Base-by-base conservation (phyloP, 2,797 vertebrate genomes). In the Pygocentrus nattereri region DNA sequence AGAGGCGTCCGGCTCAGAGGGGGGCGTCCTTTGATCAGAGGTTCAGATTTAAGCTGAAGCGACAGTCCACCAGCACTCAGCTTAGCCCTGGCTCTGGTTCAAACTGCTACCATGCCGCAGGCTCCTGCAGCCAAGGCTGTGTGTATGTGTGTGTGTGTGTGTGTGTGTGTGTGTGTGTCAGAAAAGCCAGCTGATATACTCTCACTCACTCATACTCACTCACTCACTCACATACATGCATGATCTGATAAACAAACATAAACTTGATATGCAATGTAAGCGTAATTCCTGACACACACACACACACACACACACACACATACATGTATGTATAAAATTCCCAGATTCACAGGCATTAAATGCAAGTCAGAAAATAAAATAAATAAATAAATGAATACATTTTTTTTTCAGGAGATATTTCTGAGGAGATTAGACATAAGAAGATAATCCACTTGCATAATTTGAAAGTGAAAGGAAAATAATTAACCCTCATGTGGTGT, bases 31-130 rank as follows among this genome's bases (percentile, higher is more conserved):
- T 88, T 88, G 85, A 90, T 88, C 89, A 82, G 68, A 74, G 80
- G 73, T 72, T 58, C 59, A 83, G 82, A 88, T 89, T 78, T 82
- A 85, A 89, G 81, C 52, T 74, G 82, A 79, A 90, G 82, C 85
- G 88, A 89, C 88, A 89, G 86, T 85, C 76, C 85, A 86, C 85
- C 87, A 85, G 81, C 38, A 52, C 84, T 76, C 85, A 87, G 87
- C 86, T 87, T 85, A 85, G 78, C 80, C 74, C 81, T 87, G 86
- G 86, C 85, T 79, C 49, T 2, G 65, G 76, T 85, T 88, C 88
- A 86, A 85, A 77, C 69, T 65, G 79, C 79, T 80, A 85, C 30
- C 78, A 62, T 58, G 78, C 79, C 85, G 31, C 74, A 76, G 76
- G 59, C 73, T 69, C 82, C 74, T 74, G 86, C 82, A 61, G 69